Evolutionary conservation across 2,888 invertebrate genomes (phyloP).

Genomic region (Augiades crinisus): DNA sequence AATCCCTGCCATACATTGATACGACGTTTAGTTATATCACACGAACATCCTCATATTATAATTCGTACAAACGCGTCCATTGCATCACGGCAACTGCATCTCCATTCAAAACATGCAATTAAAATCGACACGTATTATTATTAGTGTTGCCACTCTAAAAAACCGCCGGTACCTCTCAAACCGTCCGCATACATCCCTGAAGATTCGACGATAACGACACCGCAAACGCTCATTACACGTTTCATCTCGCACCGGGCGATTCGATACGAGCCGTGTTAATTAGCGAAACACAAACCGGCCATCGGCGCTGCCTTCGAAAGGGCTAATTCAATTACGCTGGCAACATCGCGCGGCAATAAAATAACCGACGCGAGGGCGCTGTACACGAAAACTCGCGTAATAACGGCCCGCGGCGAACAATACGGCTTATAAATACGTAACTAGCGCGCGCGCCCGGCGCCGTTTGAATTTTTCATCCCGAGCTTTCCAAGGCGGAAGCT

Average conservation of each 20-base stretch:
- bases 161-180: too few species aligned
- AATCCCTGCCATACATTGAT: too few species aligned
- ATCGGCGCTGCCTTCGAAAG: constrained; percentile 13
- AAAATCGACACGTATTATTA: too few species aligned
- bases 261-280: too few species aligned
- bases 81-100: too few species aligned
- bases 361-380: constrained; percentile 2
- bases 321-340: constrained; percentile 29
- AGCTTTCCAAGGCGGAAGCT: too few species aligned
- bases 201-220: background rate
- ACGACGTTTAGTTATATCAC: too few species aligned
- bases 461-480: background rate
- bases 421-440: constrained; percentile 9
- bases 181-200: too few species aligned
- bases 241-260: background rate
- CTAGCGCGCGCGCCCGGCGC: background rate
- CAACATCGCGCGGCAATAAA: constrained; percentile 27
- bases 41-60: too few species aligned
- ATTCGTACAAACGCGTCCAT: too few species aligned
- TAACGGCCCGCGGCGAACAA: constrained; percentile 3
- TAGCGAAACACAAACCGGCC: constrained; percentile 17
- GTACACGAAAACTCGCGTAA: constrained; percentile 5
- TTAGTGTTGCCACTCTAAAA: too few species aligned
- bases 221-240: background rate
- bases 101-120: too few species aligned